phyloP scores from a whole-genome alignment of 2,113 vertebrate genomes.

The Chlorocebus sabaeus region DNA sequence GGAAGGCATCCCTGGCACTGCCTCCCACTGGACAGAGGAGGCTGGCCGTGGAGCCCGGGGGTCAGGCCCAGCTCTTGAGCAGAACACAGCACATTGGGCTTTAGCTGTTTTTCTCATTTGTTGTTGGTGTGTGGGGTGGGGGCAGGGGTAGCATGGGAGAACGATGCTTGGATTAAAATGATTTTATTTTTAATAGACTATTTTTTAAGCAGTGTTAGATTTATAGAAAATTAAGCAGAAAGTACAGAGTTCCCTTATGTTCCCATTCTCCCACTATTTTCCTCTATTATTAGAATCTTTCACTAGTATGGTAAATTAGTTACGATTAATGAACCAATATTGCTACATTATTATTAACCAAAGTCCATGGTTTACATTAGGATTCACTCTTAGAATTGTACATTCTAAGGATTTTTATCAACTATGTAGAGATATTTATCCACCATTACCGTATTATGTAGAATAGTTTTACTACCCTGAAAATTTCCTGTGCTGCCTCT shows the following conservation, averaged over 20 bases:
- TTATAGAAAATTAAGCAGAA: neutral
- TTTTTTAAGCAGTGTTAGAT: neutral
- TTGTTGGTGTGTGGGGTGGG: conserved; percentile 71
- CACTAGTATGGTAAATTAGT: neutral
- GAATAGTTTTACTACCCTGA: neutral
- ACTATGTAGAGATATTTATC: neutral
- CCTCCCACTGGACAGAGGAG: conserved; percentile 58
- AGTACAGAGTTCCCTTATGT: neutral
- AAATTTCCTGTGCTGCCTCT: neutral
- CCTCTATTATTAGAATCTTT: neutral
- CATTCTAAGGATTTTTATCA: neutral
- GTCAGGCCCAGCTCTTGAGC: conserved; percentile 64
- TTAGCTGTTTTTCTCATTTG: conserved; percentile 58
- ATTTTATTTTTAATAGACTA: neutral
- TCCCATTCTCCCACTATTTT: neutral
- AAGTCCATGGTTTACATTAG: neutral
- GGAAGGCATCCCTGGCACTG: conserved; percentile 27
- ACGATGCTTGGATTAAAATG: conserved; percentile 65
- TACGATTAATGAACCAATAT: neutral
- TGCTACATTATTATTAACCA: neutral
- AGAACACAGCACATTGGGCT: conserved; percentile 62
- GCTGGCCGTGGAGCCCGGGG: conserved; percentile 34
- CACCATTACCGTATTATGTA: neutral
- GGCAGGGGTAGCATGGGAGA: conserved; percentile 70
- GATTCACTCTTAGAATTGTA: neutral